Evolutionary conservation across 2,888 invertebrate species (phyloP), one percentile per base, ranked within the genome.

Genomic region (Rhagonycha fulva): DNA sequence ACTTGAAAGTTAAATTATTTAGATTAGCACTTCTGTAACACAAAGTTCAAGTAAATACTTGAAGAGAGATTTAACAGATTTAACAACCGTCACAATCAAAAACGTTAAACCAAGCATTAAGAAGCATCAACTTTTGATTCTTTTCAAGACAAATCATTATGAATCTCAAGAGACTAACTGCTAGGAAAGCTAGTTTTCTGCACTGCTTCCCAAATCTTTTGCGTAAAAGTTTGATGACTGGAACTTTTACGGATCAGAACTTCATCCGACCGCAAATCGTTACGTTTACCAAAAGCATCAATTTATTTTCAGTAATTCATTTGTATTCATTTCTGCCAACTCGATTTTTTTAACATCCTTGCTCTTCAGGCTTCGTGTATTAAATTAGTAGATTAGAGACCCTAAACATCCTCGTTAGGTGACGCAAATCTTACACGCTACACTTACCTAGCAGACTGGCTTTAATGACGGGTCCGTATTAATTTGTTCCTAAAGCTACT

Each of bases 181-280:
- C 72, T 74, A 74, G 71, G 71, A 77, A 75, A 77, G 77, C 69
- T 60, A 68, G 77, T 77, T 77, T 77, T 73, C 72, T 72, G 73
- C 76, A 63, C 73, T 73, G 76, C 73, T 76, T 76, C 72, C 63
- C 62, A 23, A 28, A 66, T 32, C 67, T 68, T 66, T 70, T 76
- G 72, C 76, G 70, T 72, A 72, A 60, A 76, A 76, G 68, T 70
- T 61, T 73, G 73, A 72, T 67, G 73, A 68, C 62, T 73, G 68
- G 68, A 73, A 73, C 28, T 73, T 62, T 68, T 73, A 61, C 73
- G 68, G 68, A 73, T 73, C 68, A 68, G 62, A 67, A 62, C 30
- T 47, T 47, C 9, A 47, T 47, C 47, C 47, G 68, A 67, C 68
- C 68, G 68, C 62, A 68, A 47, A 73, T 73, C 73, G 26, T 28